Base-by-base conservation (phyloP, 2,888 invertebrate genomes). In the Quadroppia sp. region DNA sequence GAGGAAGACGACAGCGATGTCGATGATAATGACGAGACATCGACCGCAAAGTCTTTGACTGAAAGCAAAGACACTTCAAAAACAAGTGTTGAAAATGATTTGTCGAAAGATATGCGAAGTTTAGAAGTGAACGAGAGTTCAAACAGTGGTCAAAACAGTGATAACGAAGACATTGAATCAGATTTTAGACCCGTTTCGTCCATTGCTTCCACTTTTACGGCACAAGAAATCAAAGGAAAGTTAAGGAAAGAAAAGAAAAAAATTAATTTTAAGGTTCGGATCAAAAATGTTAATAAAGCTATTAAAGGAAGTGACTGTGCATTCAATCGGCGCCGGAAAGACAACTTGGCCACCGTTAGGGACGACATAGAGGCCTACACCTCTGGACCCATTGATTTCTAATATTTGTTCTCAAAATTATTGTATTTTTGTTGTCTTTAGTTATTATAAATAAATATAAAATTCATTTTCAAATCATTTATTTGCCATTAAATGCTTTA, bases 271-370 rank as follows among this genome's bases (percentile, higher is more conserved):
- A 72, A 53, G 42, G 23, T 61, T 9, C 23, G 70, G 30, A 71
- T 48, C 1, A 56, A 61, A 25, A 36, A 76, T 15, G 56, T 53
- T 23, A 20, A 45, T 9, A 75, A 67, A 42, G 67, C 71, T 48
- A 53, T 75, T 0, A 75, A 75, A 17, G 75, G 75, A 61, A 74
- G 75, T n/a, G 40, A 71, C 20, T 71, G 75, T 74, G 73, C 75
- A 9, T 11, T 72, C 7, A 32, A 42, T 20, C 23, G 75, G 32
- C 25, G 40, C 25, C 42, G 56, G 7, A 71, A 76, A 42, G 59
- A 72, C 30, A 59, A 75, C 56, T 45, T 61, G 30, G 48, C 32
- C 11, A 42, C 40, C 6, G 40, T 59, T 32, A 75, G 67, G 23
- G 75, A 75, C 15, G 75, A 75, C 30, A 32, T 61, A 20, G 40